phyloP scores from a whole-genome alignment of 2,113 vertebrate genomes.

The Pelodiscus sinensis region DNA sequence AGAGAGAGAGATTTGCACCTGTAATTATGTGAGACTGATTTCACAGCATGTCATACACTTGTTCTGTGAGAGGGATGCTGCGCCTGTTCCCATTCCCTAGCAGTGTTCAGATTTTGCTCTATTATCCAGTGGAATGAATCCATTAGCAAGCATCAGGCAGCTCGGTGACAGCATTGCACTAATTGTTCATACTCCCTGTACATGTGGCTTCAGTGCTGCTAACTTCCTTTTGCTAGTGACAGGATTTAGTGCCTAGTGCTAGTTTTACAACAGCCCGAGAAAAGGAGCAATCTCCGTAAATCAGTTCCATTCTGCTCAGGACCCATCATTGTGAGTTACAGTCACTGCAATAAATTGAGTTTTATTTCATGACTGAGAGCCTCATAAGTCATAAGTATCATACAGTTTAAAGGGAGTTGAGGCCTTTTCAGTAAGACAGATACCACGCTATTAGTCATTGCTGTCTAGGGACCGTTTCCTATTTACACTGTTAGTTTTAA shows the following conservation, averaged over 20 bases:
- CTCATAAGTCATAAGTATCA: constrained; percentile 35
- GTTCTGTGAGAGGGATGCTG: neutral
- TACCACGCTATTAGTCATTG: constrained; percentile 31
- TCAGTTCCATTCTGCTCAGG: constrained; percentile 6
- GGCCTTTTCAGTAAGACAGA: constrained; percentile 9
- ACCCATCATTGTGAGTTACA: constrained; percentile 24
- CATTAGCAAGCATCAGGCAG: neutral
- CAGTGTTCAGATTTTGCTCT: neutral
- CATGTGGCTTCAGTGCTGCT: neutral
- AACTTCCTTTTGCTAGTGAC: neutral
- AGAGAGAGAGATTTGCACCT: neutral
- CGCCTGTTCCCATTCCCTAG: neutral
- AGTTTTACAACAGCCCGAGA: neutral
- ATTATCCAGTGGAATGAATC: neutral
- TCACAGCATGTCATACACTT: neutral
- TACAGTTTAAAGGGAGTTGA: constrained; percentile 21
- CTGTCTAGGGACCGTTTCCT: neutral
- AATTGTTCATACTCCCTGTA: neutral
- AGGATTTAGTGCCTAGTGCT: constrained; percentile 12
- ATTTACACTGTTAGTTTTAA: neutral
- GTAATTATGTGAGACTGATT: neutral
- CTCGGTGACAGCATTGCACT: neutral
- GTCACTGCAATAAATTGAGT: constrained; percentile 13
- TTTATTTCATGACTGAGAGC: constrained; percentile 18
- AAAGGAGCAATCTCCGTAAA: constrained; percentile 1